These are phyloP conservation scores for Phengaris arion DNA, from an alignment of 2,888 invertebrate species.

Conservation along the genomic window DNA sequence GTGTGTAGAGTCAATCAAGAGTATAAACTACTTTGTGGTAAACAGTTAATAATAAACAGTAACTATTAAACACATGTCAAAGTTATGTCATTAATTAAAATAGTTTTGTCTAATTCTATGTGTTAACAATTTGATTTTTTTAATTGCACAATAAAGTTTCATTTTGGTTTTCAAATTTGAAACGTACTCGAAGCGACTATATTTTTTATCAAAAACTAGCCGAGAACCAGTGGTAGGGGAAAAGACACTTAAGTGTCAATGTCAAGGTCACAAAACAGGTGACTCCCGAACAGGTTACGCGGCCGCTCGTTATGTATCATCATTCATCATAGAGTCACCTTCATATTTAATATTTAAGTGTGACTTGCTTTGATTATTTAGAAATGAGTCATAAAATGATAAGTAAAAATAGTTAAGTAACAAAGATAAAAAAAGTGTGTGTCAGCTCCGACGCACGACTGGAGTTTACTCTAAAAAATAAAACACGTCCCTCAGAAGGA, in stretches of 20 bases:
- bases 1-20: too few species aligned
- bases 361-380: background rate
- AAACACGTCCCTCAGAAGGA: too few species aligned
- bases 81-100: background rate
- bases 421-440: background rate
- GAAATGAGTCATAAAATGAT: background rate
- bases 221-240: constrained; percentile 36
- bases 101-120: too few species aligned
- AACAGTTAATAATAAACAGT: background rate
- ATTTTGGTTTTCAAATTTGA: too few species aligned
- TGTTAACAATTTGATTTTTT: too few species aligned
- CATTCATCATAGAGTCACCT: constrained; percentile 9
- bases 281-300: constrained; percentile 18
- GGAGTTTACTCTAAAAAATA: too few species aligned
- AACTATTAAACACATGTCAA: background rate
- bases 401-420: background rate
- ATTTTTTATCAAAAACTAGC: background rate
- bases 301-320: constrained; percentile 6
- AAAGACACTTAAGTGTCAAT: constrained; percentile 47
- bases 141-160: too few species aligned
- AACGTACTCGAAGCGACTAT: too few species aligned
- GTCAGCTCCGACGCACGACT: too few species aligned
- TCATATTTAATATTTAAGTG: background rate
- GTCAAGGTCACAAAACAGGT: constrained; percentile 45
- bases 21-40: background rate